Percentiles rank a stretch among this genome's conserved stretches.
Conservation (phyloP, 2,888 invertebrate species). For the Brachyopa scutellaris region DNA sequence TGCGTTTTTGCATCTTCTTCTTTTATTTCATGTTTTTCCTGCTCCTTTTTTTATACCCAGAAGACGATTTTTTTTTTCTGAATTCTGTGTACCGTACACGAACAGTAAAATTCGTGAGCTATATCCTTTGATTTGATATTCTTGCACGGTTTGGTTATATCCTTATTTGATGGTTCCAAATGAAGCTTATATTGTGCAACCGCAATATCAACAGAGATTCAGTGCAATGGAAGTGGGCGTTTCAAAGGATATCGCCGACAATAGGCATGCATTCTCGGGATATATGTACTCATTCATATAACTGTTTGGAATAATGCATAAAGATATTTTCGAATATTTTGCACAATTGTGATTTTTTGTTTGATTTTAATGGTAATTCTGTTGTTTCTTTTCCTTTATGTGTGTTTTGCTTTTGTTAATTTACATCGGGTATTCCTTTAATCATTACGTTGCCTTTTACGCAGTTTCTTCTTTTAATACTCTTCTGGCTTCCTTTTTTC, state of each 20-base stretch:
- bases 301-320: constrained; percentile 57
- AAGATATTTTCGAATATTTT: constrained; percentile 50
- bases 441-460: constrained; percentile 5
- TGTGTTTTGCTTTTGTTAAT: constrained; percentile 5
- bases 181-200: constrained; percentile 28
- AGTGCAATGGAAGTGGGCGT: not conserved
- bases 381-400: not conserved
- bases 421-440: constrained; percentile 15
- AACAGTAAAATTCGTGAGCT: not conserved
- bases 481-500: not conserved
- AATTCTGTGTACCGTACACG: too few relatives aligned
- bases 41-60: not conserved
- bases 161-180: constrained; percentile 4
- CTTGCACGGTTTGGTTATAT: not conserved
- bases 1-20: not conserved
- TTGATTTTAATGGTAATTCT: constrained; percentile 50
- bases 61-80: not conserved
- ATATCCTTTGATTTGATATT: constrained; percentile 11
- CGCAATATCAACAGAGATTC: not conserved
- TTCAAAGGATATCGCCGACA: constrained; percentile 50
- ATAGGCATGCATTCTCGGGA: constrained; percentile 6
- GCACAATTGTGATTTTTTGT: constrained; percentile 31
- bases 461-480: constrained; percentile 7
- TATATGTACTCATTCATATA: constrained; percentile 10
- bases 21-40: not conserved